Percentiles rank a stretch among this genome's conserved stretches.
Conservation (phyloP, 2,797 vertebrate genomes). For the Oophaga sylvatica region DNA sequence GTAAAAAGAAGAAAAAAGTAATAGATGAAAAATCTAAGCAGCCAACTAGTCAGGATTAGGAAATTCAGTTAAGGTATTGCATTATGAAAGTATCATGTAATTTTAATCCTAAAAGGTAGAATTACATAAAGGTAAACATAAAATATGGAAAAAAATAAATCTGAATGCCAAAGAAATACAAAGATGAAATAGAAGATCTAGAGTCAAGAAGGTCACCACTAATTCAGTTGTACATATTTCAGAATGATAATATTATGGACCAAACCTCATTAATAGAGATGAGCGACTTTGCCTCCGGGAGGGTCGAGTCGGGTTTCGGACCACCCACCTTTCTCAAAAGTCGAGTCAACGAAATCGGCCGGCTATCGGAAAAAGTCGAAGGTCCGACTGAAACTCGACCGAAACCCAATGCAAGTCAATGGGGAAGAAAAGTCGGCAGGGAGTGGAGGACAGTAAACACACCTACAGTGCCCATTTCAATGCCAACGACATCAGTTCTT, state of each 20-base stretch:
- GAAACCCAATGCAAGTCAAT: too few relatives aligned
- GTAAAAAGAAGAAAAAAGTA: constrained; percentile 6
- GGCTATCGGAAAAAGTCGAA: too few relatives aligned
- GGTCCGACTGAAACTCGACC: too few relatives aligned
- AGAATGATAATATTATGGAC: background rate
- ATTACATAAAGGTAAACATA: constrained; percentile 16
- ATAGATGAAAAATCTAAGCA: constrained; percentile 34
- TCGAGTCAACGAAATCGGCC: too few relatives aligned
- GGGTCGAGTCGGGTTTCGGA: too few relatives aligned
- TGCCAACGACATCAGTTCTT: too few relatives aligned
- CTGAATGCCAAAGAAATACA: background rate
- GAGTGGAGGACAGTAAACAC: too few relatives aligned
- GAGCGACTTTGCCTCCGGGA: too few relatives aligned
- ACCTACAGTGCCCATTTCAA: too few relatives aligned
- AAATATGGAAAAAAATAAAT: background rate
- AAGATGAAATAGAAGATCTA: background rate
- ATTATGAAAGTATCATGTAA: background rate
- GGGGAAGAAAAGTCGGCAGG: too few relatives aligned
- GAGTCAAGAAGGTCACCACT: background rate
- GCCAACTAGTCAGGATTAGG: constrained; percentile 17
- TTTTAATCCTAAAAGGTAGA: constrained; percentile 4
- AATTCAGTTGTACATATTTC: background rate
- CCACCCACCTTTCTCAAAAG: too few relatives aligned
- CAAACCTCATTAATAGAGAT: background rate
- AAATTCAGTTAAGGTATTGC: constrained; percentile 12